Base-by-base conservation (phyloP, 2,113 vertebrate genomes). In the Gasterosteus nipponicus region DNA sequence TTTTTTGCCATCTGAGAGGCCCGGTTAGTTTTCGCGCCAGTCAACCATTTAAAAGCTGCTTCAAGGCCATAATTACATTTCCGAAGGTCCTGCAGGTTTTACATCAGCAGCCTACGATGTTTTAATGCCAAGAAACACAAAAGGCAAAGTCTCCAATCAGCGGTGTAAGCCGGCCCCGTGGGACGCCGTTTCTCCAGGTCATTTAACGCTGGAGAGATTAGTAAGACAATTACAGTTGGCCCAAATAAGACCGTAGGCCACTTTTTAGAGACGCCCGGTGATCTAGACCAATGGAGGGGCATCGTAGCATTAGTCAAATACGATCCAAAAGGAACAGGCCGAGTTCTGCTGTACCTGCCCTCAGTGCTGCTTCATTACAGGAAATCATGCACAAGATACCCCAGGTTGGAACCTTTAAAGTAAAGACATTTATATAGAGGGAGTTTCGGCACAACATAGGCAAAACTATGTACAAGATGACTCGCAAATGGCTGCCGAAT, bases 11-110 rank as follows among this genome's bases (percentile, higher is more conserved):
- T 90, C 85, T 85, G 77, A 88, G 70, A 87, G 87, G 83, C 84
- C 76, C 85, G 85, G 88, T 93, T 90, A 92, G 89, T 93, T 94
- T 92, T 90, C 86, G 87, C 87, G 73, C 91, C 86, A 91, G 87
- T 91, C 87, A 85, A 89, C 79, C 92, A 58, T 93, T 93, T 93
- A 93, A 94, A 92, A 92, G 89, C 91, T 79, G 69, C 91, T 89
- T 85, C 90, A 81, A 58, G 89, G 69, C 83, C 86, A 90, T 93
- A 93, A 94, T 94, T 94, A 93, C 90, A 91, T 93, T 93, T 93
- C 87, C 92, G 87, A 92, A 93, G 90, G 87, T 91, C 89, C 83
- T 88, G 86, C 84, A 81, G 84, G 78, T 78, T 89, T 82, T 89
- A 87, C 85, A 80, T 83, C 73, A 85, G 83, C 84, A 53, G 68